Conservation (phyloP, 2,797 vertebrate genomes). For the Halcyon chelicuti region DNA sequence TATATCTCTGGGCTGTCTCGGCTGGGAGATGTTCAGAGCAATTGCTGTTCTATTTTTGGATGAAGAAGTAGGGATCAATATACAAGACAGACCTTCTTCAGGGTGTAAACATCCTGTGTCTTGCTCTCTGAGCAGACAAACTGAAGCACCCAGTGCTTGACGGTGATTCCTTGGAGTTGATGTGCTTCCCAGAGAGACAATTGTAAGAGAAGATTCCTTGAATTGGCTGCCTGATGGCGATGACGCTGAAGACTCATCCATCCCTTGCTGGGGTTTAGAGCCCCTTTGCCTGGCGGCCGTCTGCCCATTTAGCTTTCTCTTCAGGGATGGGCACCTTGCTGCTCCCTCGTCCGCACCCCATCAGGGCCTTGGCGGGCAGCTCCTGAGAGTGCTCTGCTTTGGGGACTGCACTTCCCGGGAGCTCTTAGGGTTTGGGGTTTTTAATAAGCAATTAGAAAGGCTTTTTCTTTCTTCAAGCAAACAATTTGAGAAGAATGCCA, state of each 20-base stretch:
- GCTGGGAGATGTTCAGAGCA: conserved; percentile 61
- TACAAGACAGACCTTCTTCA: background rate
- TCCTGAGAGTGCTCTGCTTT: background rate
- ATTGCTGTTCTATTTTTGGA: conserved; percentile 59
- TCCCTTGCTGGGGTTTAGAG: background rate
- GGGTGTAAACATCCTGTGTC: background rate
- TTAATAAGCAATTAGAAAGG: background rate
- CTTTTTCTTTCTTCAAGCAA: background rate
- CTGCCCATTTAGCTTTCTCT: background rate
- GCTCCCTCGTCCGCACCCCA: background rate
- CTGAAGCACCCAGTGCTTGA: background rate
- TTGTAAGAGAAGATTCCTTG: background rate
- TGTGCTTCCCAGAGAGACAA: background rate
- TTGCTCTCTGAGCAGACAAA: background rate
- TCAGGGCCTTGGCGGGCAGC: background rate
- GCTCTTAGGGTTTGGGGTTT: background rate
- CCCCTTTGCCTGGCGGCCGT: background rate
- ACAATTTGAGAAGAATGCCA: background rate
- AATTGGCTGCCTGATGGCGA: background rate
- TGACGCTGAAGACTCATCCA: background rate
- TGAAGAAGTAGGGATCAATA: conserved; percentile 20
- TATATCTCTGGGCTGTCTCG: conserved; percentile 40
- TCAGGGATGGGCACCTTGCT: background rate
- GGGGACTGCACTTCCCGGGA: background rate
- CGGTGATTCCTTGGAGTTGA: background rate